phyloP scores from a whole-genome alignment of 2,888 invertebrate species.

The Drosophila suboccidentalis region DNA sequence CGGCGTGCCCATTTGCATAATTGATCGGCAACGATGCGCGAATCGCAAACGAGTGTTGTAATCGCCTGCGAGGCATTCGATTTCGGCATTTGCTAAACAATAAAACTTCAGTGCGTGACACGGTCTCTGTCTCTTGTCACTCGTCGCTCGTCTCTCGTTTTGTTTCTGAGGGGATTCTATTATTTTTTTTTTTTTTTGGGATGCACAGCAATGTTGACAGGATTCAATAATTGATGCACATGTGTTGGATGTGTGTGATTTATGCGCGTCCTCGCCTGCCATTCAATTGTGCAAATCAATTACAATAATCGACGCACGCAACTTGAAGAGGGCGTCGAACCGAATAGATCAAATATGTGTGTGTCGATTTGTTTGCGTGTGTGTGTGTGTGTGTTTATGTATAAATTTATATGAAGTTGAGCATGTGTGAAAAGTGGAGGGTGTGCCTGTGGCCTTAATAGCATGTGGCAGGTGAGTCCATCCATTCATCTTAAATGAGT shows the following conservation, averaged over 20 bases:
- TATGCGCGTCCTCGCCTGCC: constrained; percentile 74
- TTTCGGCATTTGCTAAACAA: constrained; percentile 62
- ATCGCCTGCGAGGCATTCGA: constrained; percentile 64
- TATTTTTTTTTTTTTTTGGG: constrained; percentile 19
- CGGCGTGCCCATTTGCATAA: constrained; percentile 73
- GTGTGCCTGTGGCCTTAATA: constrained; percentile 5
- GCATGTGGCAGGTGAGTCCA: constrained; percentile 12
- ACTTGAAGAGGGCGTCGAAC: constrained; percentile 64
- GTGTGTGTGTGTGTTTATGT: background rate
- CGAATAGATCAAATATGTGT: constrained; percentile 38
- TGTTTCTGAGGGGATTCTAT: constrained; percentile 21
- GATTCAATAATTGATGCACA: constrained; percentile 71
- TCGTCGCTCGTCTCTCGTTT: background rate
- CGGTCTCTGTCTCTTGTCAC: constrained; percentile 2
- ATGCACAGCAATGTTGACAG: constrained; percentile 44
- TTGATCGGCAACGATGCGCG: constrained; percentile 80
- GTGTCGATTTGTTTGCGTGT: constrained; percentile 1
- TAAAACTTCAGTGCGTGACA: constrained; percentile 65
- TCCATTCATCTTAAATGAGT: background rate
- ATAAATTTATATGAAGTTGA: background rate
- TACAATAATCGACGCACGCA: constrained; percentile 75
- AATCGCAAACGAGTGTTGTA: constrained; percentile 67
- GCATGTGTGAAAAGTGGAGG: constrained; percentile 16
- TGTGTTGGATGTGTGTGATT: constrained; percentile 59
- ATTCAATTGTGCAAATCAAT: constrained; percentile 79